These are phyloP conservation scores for Chromoteleia sp. DNA, from an alignment of 2,888 invertebrate species.

Conservation along the genomic window DNA sequence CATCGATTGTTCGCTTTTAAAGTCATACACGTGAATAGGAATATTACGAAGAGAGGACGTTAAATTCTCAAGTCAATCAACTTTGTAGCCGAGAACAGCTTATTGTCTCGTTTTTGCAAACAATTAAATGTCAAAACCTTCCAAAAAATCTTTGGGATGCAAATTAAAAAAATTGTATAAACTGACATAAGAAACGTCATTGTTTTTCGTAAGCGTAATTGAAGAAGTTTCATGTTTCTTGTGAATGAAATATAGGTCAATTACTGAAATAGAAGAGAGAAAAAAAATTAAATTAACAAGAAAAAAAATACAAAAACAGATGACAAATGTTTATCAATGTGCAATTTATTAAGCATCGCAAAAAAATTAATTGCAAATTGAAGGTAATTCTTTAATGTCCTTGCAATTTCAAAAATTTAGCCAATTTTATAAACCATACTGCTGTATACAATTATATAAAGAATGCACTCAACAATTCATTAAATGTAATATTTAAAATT, in stretches of 20 bases:
- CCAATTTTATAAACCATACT: no score
- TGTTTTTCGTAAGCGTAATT: background rate
- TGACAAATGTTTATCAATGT: no score
- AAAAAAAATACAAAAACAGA: no score
- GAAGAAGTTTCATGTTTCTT: constrained; percentile 8
- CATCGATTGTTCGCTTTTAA: constrained; percentile 47
- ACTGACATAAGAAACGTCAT: background rate
- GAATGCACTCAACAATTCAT: no score
- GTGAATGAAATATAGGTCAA: background rate
- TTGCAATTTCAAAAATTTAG: no score
- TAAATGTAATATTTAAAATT: no score
- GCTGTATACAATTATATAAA: no score
- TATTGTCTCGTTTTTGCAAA: constrained; percentile 13
- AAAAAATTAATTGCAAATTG: no score
- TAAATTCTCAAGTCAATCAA: constrained; percentile 32
- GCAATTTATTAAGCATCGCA: no score
- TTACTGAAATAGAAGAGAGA: background rate
- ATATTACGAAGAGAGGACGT: constrained; percentile 30
- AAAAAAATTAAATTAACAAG: no score
- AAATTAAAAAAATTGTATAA: background rate
- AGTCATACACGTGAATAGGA: constrained; percentile 42
- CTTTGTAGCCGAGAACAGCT: background rate
- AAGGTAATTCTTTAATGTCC: no score
- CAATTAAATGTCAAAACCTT: background rate
- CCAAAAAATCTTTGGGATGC: no score